phyloP scores from a whole-genome alignment of 2,888 invertebrate species.

The Meiosimyza decipiens region DNA sequence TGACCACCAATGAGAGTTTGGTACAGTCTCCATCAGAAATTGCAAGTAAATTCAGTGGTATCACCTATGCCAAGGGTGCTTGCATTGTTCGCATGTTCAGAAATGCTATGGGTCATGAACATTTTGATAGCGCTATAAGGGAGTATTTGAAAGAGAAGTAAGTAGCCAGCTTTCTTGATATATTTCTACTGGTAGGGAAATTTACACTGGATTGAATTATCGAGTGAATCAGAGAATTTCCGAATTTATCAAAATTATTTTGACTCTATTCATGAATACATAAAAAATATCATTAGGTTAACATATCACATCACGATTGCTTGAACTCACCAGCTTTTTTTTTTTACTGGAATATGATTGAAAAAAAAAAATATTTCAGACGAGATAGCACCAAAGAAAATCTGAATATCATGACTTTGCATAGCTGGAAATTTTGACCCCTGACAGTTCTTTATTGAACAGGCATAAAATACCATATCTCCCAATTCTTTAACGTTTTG shows the following conservation, averaged over 20 bases:
- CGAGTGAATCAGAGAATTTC: background rate
- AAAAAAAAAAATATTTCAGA: too few species aligned
- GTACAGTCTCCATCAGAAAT: conserved; percentile 72
- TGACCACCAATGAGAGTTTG: conserved; percentile 67
- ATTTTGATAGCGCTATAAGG: conserved; percentile 70
- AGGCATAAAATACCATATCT: too few species aligned
- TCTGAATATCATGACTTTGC: too few species aligned
- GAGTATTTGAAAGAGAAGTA: conserved; percentile 70
- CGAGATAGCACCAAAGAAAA: too few species aligned
- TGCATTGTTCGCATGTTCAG: conserved; percentile 76
- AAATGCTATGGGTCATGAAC: conserved; percentile 69
- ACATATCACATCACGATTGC: too few species aligned
- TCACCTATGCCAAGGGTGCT: conserved; percentile 77
- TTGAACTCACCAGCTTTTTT: too few species aligned
- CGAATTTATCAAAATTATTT: background rate
- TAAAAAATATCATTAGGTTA: too few species aligned
- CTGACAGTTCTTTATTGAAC: too few species aligned
- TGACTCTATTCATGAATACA: too few species aligned
- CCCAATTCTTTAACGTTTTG: too few species aligned
- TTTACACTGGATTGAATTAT: background rate
- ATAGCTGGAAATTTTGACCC: too few species aligned
- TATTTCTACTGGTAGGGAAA: background rate
- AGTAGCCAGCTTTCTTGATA: conserved; percentile 44
- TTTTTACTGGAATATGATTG: too few species aligned
- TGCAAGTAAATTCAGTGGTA: conserved; percentile 69